Percentiles rank a stretch among this genome's conserved stretches.
Evolutionary conservation across 2,888 invertebrate species (phyloP).

Genomic region (Chrysolina oricalcia): DNA sequence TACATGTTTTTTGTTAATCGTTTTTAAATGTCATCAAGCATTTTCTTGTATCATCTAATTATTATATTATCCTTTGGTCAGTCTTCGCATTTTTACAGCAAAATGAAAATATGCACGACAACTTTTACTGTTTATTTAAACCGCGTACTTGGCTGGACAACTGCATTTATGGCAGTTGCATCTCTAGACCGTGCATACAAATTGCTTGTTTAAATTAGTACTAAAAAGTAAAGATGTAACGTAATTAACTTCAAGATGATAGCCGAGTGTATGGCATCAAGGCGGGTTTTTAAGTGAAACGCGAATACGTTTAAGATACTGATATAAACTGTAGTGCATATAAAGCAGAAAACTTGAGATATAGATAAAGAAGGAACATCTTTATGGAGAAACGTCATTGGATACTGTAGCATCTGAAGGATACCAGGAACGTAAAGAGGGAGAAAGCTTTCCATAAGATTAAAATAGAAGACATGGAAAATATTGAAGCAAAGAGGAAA

Average conservation of each 20-base stretch:
- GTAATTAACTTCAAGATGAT: conserved; percentile 13
- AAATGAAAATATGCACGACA: background rate
- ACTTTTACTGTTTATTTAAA: background rate
- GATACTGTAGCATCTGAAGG: background rate
- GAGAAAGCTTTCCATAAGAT: no score
- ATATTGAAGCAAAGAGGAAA: no score
- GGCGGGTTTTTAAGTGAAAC: conserved; percentile 5
- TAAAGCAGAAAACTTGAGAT: conserved; percentile 7
- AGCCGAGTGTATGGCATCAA: background rate
- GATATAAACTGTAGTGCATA: conserved; percentile 9
- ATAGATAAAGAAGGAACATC: background rate
- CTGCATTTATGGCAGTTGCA: conserved; percentile 8
- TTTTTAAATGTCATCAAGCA: no score
- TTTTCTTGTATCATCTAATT: no score
- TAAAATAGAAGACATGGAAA: no score
- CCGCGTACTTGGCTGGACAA: background rate
- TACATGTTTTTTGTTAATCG: no score
- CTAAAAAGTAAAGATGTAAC: conserved; percentile 16
- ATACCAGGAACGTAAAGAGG: no score
- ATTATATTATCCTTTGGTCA: no score
- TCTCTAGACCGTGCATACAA: background rate
- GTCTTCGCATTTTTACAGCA: no score
- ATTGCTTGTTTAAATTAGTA: conserved; percentile 9
- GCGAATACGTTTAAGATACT: conserved; percentile 1
- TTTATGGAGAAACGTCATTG: background rate